A percentile compares a stretch with the other conserved stretches of the same genome.
Conservation (phyloP, 1,140 invertebrate species). For the Campodea augens region DNA sequence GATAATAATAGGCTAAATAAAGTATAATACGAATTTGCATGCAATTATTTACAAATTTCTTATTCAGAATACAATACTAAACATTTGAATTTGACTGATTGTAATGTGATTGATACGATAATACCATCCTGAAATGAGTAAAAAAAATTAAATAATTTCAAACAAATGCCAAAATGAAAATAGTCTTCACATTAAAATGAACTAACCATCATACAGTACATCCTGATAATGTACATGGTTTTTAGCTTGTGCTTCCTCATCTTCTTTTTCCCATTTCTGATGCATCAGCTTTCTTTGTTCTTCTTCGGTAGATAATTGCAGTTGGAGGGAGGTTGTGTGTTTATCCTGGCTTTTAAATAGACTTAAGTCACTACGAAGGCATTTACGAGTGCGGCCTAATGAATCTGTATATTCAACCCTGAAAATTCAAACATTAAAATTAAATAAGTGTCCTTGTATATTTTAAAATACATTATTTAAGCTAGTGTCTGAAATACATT, state of each 20-base stretch:
- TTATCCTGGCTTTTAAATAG: slow-evolving; percentile 43
- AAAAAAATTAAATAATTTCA: too few species aligned
- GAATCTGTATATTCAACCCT: slow-evolving; percentile 78
- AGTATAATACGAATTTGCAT: too few species aligned
- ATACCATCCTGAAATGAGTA: too few species aligned
- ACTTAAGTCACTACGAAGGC: slow-evolving; percentile 54
- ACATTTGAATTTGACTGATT: too few species aligned
- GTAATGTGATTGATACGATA: too few species aligned
- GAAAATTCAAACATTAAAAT: slow-evolving; percentile 12
- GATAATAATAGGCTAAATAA: too few species aligned
- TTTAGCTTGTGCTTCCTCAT: slow-evolving; percentile 33
- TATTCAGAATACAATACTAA: too few species aligned
- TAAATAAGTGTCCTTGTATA: slow-evolving; percentile 7
- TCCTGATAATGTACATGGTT: slow-evolving; percentile 72
- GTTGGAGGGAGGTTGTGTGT: slow-evolving; percentile 13
- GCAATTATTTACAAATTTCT: too few species aligned
- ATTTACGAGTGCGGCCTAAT: slow-evolving; percentile 65
- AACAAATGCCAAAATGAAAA: too few species aligned
- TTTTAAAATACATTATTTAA: too few species aligned
- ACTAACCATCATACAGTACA: slow-evolving; percentile 58
- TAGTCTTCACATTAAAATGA: slow-evolving; percentile 6
- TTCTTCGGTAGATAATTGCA: slow-evolving; percentile 12
- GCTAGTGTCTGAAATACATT: too few species aligned
- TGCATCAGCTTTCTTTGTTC: slow-evolving; percentile 23
- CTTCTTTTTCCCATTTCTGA: slow-evolving; percentile 45